A percentile compares a stretch with the other conserved stretches of the same genome.
Evolutionary conservation across 2,888 invertebrate species (phyloP).

Genomic region (Vesta saturnalis): DNA sequence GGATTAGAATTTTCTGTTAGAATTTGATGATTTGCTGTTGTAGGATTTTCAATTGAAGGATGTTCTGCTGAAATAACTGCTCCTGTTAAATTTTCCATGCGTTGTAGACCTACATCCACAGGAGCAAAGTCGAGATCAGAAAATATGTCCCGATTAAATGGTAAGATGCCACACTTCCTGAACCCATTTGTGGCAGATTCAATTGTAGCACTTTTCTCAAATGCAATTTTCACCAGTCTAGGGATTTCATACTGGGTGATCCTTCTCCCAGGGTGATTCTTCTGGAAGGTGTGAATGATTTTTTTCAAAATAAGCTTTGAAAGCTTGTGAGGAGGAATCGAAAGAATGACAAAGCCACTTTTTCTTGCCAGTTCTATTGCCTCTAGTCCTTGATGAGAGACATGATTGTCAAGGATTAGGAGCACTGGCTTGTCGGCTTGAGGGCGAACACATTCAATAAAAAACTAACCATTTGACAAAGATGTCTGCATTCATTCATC

Average conservation of each 20-base stretch:
- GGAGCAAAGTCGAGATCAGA: neutral
- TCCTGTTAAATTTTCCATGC: neutral
- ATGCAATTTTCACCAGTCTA: neutral
- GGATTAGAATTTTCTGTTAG: neutral
- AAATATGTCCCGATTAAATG: neutral
- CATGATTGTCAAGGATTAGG: neutral
- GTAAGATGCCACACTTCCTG: slow-evolving; percentile 1
- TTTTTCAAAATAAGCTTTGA: neutral
- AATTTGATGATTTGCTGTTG: slow-evolving; percentile 5
- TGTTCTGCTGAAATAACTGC: neutral
- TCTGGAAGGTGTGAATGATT: neutral
- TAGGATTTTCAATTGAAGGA: neutral
- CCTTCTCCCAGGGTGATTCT: neutral
- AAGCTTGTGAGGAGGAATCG: neutral
- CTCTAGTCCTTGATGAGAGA: neutral
- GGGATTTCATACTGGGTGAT: neutral
- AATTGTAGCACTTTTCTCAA: slow-evolving; percentile 2
- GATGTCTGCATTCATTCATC: too few species aligned
- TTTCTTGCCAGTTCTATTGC: neutral
- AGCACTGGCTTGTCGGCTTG: neutral
- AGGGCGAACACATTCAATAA: neutral
- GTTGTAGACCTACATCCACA: neutral
- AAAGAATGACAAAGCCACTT: neutral
- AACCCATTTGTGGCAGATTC: neutral
- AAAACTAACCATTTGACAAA: too few species aligned